Evolutionary conservation across 2,113 vertebrate species (phyloP), one percentile per base, ranked within the genome.

Genomic region (Bostrychus sinensis): DNA sequence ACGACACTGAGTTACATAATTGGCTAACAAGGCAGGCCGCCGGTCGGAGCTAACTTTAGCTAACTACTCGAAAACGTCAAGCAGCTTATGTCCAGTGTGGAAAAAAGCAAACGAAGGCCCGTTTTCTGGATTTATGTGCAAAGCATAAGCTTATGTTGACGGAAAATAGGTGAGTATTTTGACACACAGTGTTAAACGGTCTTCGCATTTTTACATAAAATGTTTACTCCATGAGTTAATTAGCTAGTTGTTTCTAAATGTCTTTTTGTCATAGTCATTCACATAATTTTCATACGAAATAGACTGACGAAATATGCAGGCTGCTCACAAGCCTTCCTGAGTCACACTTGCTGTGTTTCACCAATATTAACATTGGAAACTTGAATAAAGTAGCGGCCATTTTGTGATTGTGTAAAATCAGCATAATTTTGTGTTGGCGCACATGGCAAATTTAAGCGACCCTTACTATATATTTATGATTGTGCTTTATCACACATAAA

Each of bases 161-260:
- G 53, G 92, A 91, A 83, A 92, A 69, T 84, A 92, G 92, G 92
- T 92, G 42, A 80, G 83, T 1, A n/a, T 30, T 51, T 30, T n/a
- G 2, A 30, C n/a, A 14, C 13, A 10, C 7, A 3, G 1, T 13
- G 14, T 14, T 16, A 3, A 32, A 32, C 30, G n/a, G n/a, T n/a
- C n/a, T n/a, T n/a, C n/a, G n/a, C n/a, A n/a, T n/a, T n/a, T 46
- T 46, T 46, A 13, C 43, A 46, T 23, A 46, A n/a, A n/a, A n/a
- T n/a, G n/a, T n/a, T n/a, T n/a, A n/a, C n/a, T n/a, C n/a, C n/a
- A n/a, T n/a, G n/a, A n/a, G n/a, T n/a, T n/a, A n/a, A n/a, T n/a
- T n/a, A n/a, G n/a, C 30, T 32, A 32, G 30, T 32, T 2, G 30
- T 32, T 32, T 32, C 3, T 32, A 32, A 32, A 2, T 32, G 30